Evolutionary conservation across 92 coral and sea anemone species (phyloP).

Genomic region (Actinostola sp.): DNA sequence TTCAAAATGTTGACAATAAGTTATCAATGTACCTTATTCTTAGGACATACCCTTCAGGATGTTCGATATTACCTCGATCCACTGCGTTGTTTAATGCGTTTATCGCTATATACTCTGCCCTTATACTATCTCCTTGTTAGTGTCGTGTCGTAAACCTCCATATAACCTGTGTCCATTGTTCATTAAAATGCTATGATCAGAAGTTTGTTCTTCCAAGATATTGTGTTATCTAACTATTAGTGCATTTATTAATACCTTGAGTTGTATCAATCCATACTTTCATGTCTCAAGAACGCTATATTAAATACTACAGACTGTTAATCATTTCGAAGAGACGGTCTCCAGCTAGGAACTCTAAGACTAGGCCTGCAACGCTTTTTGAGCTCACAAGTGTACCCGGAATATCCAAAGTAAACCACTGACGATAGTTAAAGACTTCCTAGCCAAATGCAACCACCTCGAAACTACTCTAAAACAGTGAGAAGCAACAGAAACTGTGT

Average conservation of each 20-base stretch:
- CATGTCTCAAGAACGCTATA: constrained; percentile 9
- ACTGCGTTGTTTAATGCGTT: background rate
- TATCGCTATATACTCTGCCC: background rate
- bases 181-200: constrained; percentile 31
- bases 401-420: no score
- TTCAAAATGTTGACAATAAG: no score
- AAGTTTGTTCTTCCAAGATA: background rate
- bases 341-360: no score
- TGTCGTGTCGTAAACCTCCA: constrained; percentile 9
- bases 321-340: no score
- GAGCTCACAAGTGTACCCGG: no score
- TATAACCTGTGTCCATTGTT: constrained; percentile 33
- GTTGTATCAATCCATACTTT: background rate
- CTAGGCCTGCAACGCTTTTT: no score
- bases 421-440: no score
- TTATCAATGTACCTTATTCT: background rate
- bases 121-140: background rate
- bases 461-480: no score
- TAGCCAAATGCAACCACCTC: no score
- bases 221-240: background rate
- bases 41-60: background rate
- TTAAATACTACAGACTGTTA: background rate
- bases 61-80: constrained; percentile 15
- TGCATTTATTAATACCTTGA: background rate
- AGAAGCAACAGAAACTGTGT: no score